Percentiles rank a stretch among this genome's conserved stretches.
Evolutionary conservation across 2,888 invertebrate species (phyloP).

Genomic region (Aphrophora alni): DNA sequence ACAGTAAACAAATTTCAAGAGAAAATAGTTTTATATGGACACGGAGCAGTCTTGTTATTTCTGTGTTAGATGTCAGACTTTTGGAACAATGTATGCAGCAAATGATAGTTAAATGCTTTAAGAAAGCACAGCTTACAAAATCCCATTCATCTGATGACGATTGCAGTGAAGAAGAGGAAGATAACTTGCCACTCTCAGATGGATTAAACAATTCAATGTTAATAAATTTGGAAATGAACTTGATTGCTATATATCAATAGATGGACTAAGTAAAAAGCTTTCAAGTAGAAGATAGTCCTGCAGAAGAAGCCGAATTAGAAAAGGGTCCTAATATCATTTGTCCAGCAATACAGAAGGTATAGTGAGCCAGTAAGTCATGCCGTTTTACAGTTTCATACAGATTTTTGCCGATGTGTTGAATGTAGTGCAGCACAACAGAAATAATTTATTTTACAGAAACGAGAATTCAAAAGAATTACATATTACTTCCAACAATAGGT

Average conservation of each 20-base stretch:
- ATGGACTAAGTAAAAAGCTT: no score
- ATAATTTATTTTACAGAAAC: no score
- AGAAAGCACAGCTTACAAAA: conserved; percentile 14
- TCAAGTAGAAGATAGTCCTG: no score
- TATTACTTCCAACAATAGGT: no score
- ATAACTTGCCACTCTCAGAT: conserved; percentile 21
- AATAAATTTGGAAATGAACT: background rate
- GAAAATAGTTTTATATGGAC: background rate
- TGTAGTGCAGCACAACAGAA: no score
- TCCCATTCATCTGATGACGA: conserved; percentile 2
- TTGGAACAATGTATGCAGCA: background rate
- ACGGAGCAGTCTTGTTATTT: background rate
- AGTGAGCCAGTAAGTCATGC: no score
- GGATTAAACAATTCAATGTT: conserved; percentile 11
- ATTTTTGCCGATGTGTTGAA: no score
- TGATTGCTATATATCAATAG: background rate
- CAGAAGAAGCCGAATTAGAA: no score
- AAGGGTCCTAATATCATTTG: no score
- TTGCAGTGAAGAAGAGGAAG: background rate
- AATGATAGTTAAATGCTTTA: conserved; percentile 12
- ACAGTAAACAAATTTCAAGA: conserved; percentile 20
- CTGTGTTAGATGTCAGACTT: conserved; percentile 10
- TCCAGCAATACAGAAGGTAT: no score
- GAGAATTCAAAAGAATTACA: no score
- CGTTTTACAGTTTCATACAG: no score